A percentile compares a stretch with the other conserved stretches of the same genome.
Evolutionary conservation across 1,140 invertebrate genomes (phyloP).

Genomic region (Penaeus chinensis): DNA sequence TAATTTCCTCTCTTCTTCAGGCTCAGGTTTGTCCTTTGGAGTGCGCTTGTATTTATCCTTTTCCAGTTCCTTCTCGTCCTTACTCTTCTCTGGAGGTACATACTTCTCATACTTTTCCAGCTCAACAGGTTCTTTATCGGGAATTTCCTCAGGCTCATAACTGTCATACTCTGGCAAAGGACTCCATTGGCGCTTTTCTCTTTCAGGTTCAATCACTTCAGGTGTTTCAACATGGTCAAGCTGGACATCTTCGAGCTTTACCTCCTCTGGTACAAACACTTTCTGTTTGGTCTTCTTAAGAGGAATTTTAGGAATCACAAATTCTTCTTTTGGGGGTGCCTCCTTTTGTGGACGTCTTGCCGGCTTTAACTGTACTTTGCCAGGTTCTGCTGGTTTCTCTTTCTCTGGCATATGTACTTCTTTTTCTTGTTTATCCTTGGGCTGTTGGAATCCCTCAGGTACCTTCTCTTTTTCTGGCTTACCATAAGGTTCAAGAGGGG

Average conservation of each 20-base stretch:
- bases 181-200: slow-evolving; percentile 34
- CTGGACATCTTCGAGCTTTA: slow-evolving; percentile 23
- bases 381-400: not conserved
- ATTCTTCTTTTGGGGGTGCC: not conserved
- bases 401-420: not conserved
- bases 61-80: slow-evolving; percentile 33
- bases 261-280: slow-evolving; percentile 30
- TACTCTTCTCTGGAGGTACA: not conserved
- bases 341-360: too few species aligned
- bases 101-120: slow-evolving; percentile 40
- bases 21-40: slow-evolving; percentile 36
- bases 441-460: not conserved
- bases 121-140: slow-evolving; percentile 40
- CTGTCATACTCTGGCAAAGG: slow-evolving; percentile 44
- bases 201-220: slow-evolving; percentile 21
- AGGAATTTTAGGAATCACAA: slow-evolving; percentile 11
- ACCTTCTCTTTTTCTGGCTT: slow-evolving; percentile 43
- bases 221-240: slow-evolving; percentile 44
- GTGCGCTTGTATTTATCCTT: slow-evolving; percentile 36
- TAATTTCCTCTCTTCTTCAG: slow-evolving; percentile 34
- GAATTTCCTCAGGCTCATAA: slow-evolving; percentile 44
- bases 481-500: slow-evolving; percentile 53
- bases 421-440: not conserved
- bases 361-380: slow-evolving; percentile 4
- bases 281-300: slow-evolving; percentile 24